Base-by-base conservation (phyloP, 30 jellyfish, hydroid and myxozoan species). In the Sanderia malayensis region DNA sequence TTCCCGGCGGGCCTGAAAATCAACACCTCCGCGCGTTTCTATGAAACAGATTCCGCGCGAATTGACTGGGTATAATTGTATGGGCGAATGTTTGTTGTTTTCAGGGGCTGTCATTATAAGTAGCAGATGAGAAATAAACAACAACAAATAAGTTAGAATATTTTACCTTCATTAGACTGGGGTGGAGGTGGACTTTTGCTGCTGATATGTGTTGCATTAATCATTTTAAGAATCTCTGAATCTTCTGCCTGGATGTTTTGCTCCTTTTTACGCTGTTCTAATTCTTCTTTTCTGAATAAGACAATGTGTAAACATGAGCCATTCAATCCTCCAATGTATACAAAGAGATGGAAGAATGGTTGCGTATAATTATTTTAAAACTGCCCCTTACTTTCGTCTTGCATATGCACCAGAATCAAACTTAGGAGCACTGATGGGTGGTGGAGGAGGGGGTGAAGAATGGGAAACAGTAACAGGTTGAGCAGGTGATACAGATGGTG, bases 321-420 rank as follows among this genome's bases (percentile, higher is more conserved):
- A 61, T 8, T 24, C 28, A 23, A 23, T 25, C 49, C 11, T 4
- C 28, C 73, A 23, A 61, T 30, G n/a, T n/a, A n/a, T n/a, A n/a
- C n/a, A n/a, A n/a, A n/a, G n/a, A n/a, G n/a, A n/a, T n/a, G n/a
- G n/a, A n/a, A n/a, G n/a, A n/a, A n/a, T n/a, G n/a, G n/a, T n/a
- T n/a, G n/a, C n/a, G n/a, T n/a, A n/a, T n/a, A n/a, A n/a, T n/a
- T n/a, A n/a, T n/a, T n/a, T n/a, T n/a, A n/a, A n/a, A n/a, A n/a
- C n/a, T 4, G 13, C 52, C 13, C 6, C 96, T 66, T 55, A 92
- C 98, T 92, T 92, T 76, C 72, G 80, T 60, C 85, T 62, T 46
- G 98, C 98, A 73, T 92, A 92, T 73, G 94, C 95, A 17, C 94
- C 96, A 1, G 98, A 95, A 53, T 79, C 93, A 72, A 92, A 92